Conservation (phyloP, 2,888 invertebrate species). For the Pristionchus japonicus region DNA sequence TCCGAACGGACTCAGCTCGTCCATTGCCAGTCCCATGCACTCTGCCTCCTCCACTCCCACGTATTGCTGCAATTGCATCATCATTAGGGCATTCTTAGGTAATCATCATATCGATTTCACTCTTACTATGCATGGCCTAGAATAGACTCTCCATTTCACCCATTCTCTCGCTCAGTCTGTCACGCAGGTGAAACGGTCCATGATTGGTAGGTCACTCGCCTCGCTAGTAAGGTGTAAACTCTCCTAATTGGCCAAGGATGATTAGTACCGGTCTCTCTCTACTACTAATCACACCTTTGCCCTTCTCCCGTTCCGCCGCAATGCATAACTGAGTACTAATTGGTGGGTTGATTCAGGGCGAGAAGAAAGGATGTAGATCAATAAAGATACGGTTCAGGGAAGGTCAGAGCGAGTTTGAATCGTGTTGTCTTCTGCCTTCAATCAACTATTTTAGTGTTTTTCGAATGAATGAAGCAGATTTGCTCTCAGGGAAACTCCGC, state of each 20-base stretch:
- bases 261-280: too few species aligned
- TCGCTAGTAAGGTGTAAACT: too few species aligned
- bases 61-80: constrained; percentile 8
- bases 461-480: too few species aligned
- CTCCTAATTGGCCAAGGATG: too few species aligned
- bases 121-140: too few species aligned
- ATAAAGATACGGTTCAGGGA: not conserved
- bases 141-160: too few species aligned
- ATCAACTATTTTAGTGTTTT: too few species aligned
- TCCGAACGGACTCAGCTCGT: constrained; percentile 40
- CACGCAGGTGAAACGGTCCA: too few species aligned
- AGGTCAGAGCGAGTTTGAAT: too few species aligned
- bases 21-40: constrained; percentile 43
- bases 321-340: constrained; percentile 29
- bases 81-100: not conserved
- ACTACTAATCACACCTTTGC: constrained; percentile 24
- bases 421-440: too few species aligned
- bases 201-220: not conserved
- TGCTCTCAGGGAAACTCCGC: not conserved
- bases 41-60: constrained; percentile 32
- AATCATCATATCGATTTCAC: too few species aligned
- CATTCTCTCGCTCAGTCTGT: too few species aligned
- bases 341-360: constrained; percentile 23
- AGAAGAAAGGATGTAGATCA: not conserved
- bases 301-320: not conserved